These are phyloP conservation scores for Pantherophis guttatus DNA, from an alignment of 2,113 vertebrate species.

Conservation along the genomic window DNA sequence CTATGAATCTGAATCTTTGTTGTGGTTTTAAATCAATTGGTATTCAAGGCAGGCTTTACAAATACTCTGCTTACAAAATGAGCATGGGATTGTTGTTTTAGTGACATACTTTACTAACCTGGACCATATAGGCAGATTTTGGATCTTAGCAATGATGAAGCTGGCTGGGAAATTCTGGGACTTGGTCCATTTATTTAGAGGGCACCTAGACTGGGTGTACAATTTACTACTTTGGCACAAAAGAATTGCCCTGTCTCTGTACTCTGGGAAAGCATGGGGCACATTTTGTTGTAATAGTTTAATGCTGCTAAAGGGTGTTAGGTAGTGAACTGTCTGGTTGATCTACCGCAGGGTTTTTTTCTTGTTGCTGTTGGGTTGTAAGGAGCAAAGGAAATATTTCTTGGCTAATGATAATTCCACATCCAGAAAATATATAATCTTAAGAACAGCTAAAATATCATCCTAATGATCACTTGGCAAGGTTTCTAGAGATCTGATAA, in stretches of 20 bases:
- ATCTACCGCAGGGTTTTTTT: background rate
- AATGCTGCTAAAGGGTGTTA: conserved; percentile 20
- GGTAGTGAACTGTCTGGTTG: conserved; percentile 2
- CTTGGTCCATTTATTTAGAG: background rate
- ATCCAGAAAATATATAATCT: conserved; percentile 39
- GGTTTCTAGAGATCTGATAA: conserved; percentile 40
- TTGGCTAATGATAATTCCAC: conserved; percentile 26
- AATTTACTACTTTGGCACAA: background rate
- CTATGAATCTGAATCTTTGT: background rate
- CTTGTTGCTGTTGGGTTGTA: background rate
- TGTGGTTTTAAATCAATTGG: background rate
- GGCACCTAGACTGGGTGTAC: background rate
- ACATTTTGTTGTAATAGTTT: conserved; percentile 6
- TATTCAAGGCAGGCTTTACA: background rate
- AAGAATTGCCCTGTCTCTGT: background rate
- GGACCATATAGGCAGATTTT: background rate
- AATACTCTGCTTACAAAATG: background rate
- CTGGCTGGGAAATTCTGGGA: background rate
- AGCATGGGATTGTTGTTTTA: background rate
- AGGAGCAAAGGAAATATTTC: conserved; percentile 18
- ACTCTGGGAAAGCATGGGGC: background rate
- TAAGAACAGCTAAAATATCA: conserved; percentile 38
- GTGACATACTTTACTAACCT: background rate
- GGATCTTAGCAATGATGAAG: background rate
- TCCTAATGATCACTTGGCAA: conserved; percentile 51